Evolutionary conservation across 2,888 invertebrate genomes (phyloP), one percentile per base, ranked within the genome.

Genomic region (Pseudococcus longispinus): DNA sequence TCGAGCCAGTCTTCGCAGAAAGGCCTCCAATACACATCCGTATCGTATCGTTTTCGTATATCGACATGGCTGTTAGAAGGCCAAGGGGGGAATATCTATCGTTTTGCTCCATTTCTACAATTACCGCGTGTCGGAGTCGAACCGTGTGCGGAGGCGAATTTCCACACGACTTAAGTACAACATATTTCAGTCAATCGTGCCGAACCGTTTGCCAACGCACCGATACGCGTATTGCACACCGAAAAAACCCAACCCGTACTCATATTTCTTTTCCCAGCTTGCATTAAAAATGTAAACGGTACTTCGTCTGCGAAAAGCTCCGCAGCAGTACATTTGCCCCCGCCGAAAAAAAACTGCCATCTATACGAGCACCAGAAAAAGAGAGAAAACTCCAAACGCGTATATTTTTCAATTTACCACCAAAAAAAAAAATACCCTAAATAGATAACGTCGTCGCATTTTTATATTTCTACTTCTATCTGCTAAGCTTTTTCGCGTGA

Each of bases 211-310:
- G 42, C 70, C 70, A 70, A 70, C 60, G 70, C 70, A 29, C n/a
- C 70, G 70, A 80, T 42, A 42, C 77, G 42, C 77, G 77, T 42
- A 42, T 80, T 80, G 42, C 77, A 80, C 77, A 80, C 42, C 77
- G 77, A 29, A 26, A 42, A 42, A 70, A 70, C 26, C 70, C 70
- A 70, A 23, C 77, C 6, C 77, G 77, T 80, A 37, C 77, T 80
- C 42, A 80, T 80, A 80, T 70, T 70, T 70, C 70, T 70, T 70
- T 70, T 29, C 77, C 32, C 77, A 20, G 42, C 29, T 42, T 42
- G 77, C 77, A 80, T 80, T 80, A 80, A 80, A 80, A 80, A 80
- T 80, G 77, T 80, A 80, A 80, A 80, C 77, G 77, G 77, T 80
- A 80, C 77, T 80, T 80, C 37, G 77, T 18, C 60, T 60, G 42